Percentiles rank a stretch among this genome's conserved stretches.
Conservation (phyloP, 2,113 vertebrate genomes). For the Toxostoma redivivum region DNA sequence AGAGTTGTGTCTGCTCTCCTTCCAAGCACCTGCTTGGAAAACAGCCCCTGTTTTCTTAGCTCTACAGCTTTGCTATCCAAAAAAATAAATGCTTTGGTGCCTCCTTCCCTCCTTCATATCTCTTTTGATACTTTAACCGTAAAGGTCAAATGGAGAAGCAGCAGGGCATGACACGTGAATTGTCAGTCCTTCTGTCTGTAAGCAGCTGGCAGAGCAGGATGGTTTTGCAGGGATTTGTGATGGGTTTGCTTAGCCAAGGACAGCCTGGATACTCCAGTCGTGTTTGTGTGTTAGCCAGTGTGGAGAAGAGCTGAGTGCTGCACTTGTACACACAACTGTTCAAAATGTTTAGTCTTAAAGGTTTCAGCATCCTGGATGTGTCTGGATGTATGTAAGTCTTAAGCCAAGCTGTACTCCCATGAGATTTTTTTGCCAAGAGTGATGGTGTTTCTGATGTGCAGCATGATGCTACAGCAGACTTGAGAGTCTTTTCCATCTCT, state of each 20-base stretch:
- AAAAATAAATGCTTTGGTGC: not conserved
- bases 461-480: not conserved
- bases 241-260: not conserved
- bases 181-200: not conserved
- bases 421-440: not conserved
- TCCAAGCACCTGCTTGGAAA: not conserved
- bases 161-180: not conserved
- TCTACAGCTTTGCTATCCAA: not conserved
- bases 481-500: constrained; percentile 18
- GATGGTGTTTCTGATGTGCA: not conserved
- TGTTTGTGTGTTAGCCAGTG: not conserved
- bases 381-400: not conserved
- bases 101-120: not conserved
- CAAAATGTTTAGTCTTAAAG: not conserved
- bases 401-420: not conserved
- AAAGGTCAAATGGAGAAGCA: not conserved
- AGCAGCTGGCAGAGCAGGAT: not conserved
- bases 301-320: not conserved
- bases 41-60: not conserved
- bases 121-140: not conserved
- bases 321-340: not conserved
- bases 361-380: not conserved
- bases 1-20: not conserved
- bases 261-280: not conserved
- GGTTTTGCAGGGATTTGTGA: not conserved